Base-by-base conservation (phyloP, 1,140 invertebrate species). In the Heliothis virescens region DNA sequence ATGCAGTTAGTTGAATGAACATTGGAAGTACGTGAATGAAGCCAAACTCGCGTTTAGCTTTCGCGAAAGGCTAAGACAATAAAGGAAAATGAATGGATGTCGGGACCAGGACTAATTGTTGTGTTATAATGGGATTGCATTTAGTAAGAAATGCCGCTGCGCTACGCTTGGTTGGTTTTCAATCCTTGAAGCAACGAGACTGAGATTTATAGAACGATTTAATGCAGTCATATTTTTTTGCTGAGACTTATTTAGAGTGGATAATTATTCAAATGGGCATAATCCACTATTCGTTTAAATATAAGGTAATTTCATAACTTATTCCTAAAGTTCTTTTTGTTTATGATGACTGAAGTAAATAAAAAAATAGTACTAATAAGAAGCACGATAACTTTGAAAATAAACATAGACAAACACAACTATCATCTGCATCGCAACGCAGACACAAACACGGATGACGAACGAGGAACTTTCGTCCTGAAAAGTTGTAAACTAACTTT, bases 41-140 rank as follows among this genome's bases (percentile, higher is more conserved):
- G 41, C 52, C 13, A 57, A 67, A 5, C 13, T 67, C 47, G 60
- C 55, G n/a, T 60, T 79, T 79, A 81, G 79, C 82, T 82, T 86
- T 13, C 72, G 60, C 55, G 55, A 18, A 84, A 87, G 76, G 71
- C 81, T 86, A 84, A 87, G 85, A 92, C 92, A 93, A 92, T 88
- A 87, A 85, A 55, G 48, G 74, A 82, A 85, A 90, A 92, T 93
- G 90, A 93, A 93, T 93, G 89, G 92, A 89, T 90, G 91, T 91
- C 89, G 85, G 84, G 89, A 80, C 85, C 90, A 92, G 87, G 82
- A 85, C 88, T 93, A 92, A 91, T 93, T 92, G 91, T 91, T 88
- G 82, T 85, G 81, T 82, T 79, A 90, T 89, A 92, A 91, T 87
- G 82, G 86, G 75, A 34, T 73, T 57, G 83, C 86, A 85, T 83